These are phyloP conservation scores for Pelvicachromis taeniatus DNA, from an alignment of 2,113 vertebrate genomes.

Conservation along the genomic window DNA sequence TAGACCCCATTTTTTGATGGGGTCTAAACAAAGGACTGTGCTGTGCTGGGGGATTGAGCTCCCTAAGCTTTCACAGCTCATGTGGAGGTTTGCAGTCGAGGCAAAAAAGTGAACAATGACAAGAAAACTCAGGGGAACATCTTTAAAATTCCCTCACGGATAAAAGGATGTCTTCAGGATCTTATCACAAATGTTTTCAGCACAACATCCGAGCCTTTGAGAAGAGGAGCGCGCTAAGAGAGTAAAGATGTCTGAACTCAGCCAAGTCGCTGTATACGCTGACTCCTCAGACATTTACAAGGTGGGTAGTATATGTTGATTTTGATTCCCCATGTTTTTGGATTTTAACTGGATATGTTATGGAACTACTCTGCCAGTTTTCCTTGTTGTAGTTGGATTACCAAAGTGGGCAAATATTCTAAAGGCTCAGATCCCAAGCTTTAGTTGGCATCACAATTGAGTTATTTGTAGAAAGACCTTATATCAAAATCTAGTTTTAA, in stretches of 20 bases:
- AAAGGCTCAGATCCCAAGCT: background rate
- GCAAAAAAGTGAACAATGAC: conserved; percentile 4
- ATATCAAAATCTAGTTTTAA: background rate
- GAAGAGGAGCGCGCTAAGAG: background rate
- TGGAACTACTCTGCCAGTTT: background rate
- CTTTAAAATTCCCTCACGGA: background rate
- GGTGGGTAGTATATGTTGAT: conserved; percentile 43
- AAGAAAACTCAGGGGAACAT: background rate
- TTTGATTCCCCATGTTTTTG: background rate
- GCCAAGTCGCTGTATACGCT: conserved; percentile 58
- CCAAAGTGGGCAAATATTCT: background rate
- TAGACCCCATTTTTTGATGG: background rate
- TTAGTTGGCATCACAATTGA: background rate
- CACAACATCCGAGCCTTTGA: background rate
- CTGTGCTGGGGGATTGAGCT: background rate
- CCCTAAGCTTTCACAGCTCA: background rate
- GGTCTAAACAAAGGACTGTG: background rate
- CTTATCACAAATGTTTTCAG: background rate
- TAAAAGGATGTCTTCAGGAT: background rate
- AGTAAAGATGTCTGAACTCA: conserved; percentile 65
- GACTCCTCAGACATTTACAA: conserved; percentile 65
- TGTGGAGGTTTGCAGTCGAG: background rate
- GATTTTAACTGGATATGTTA: background rate
- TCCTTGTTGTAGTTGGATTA: background rate
- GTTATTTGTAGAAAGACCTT: background rate